Base-by-base conservation (phyloP, 2,797 vertebrate genomes). In the Triplophysa yarkandensis region DNA sequence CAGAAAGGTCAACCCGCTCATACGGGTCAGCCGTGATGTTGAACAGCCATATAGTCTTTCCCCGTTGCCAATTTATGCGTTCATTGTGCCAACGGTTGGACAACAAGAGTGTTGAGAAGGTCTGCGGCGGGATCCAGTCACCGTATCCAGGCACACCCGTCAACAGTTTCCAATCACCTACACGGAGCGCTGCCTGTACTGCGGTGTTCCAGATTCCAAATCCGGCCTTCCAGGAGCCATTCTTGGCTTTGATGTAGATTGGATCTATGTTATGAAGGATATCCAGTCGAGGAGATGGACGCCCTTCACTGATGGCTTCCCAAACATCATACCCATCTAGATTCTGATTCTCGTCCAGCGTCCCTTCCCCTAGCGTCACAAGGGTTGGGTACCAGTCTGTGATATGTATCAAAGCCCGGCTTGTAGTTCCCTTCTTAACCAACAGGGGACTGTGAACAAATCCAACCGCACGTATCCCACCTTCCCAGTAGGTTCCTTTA, bases 201-300 rank as follows among this genome's bases (percentile, higher is more conserved):
- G 97, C 96, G 0, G 97, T 99, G 89, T 99, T 95, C 97, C 97
- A 99, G 78, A 99, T 88, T 0, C 97, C 97, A 0, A 93, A 95
- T 34, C 97, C 97, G 0, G 95, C 95, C 48, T 94, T 95, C 95
- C 92, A 96, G 0, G 97, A 99, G 16, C 97, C 97, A 0, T 95
- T 96, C 85, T 93, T 96, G 4, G 96, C 96, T 85, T 94, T 96
- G 50, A 93, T 92, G 77, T 97, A 98, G 79, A 98, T 93, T 0
- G 97, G 97, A 78, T 99, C 97, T 4, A 98, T 99, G 88, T 99
- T 99, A 87, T 98, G 96, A 41, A 99, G 88, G 83, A 99, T 97
- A 82, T 99, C 97, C 16, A 93, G 88, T 16, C 96, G 94, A 1
- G 97, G 97, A 0, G 97, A 98, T 1, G 92, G 95, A 0, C 88